Base-by-base conservation (phyloP, 2,888 invertebrate genomes). In the Drosophila imparisetae region DNA sequence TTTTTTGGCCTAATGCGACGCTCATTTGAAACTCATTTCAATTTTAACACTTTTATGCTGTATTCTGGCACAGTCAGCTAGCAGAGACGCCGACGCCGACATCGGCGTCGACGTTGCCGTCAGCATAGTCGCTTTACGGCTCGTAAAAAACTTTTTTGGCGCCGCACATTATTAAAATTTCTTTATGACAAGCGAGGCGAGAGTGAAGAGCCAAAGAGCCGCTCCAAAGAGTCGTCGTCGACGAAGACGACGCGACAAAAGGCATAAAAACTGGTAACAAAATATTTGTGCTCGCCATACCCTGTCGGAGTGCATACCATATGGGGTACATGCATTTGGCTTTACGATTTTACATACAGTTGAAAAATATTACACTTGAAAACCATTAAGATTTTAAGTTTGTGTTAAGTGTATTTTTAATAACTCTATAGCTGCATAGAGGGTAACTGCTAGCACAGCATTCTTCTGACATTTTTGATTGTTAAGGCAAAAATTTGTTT, bases 81-180 rank as follows among this genome's bases (percentile, higher is more conserved):
- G 48, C 72, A 50, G 55, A 36, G 24, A 42, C 57, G 45, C n/a
- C 52, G 18, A 10, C 29, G n/a, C 13, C 50, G 32, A 32, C 53
- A 15, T 24, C 38, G 8, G 18, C 15, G 24, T 13, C 52, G 42
- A 32, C 61, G 48, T 40, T 58, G 27, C 27, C 70, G 65, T 68
- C 76, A 58, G 36, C 66, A 50, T 67, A 52, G 78, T 53, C 59
- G 73, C 70, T 80, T 79, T 79, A 72, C 75, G 83, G 70, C 45
- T 83, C 90, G 73, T 90, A 90, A 78, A 76, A 87, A 66, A 90
- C 83, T 75, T 74, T 80, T 89, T 91, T 91, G 90, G 89, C 89
- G 89, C 89, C 89, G 80, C 90, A 88, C 91, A 86, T 89, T 89
- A 89, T 90, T 91, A 91, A 89, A 90, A 88, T 90, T 83, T 80